phyloP scores from a whole-genome alignment of 1,140 invertebrate species.

The Saccostrea glomerata region DNA sequence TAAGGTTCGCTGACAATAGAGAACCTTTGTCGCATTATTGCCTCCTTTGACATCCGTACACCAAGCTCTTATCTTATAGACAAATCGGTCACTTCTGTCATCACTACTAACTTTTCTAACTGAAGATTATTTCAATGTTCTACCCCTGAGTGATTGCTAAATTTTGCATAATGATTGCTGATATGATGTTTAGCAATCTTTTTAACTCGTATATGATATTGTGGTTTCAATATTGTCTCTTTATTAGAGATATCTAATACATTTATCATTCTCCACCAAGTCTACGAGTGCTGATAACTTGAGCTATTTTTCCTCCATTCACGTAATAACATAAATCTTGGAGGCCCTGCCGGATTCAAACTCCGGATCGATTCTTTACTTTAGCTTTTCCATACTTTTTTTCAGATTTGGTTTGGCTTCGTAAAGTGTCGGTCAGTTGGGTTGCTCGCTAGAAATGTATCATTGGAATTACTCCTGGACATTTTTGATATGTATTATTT shows the following conservation, averaged over 20 bases:
- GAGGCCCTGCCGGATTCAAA: background rate
- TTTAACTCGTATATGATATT: slow-evolving; percentile 9
- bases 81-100: slow-evolving; percentile 26
- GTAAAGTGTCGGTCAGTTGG: background rate
- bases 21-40: background rate
- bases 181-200: background rate
- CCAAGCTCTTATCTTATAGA: background rate
- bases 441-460: slow-evolving; percentile 3
- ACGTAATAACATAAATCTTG: slow-evolving; percentile 17
- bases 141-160: slow-evolving; percentile 20
- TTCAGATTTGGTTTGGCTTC: slow-evolving; percentile 31
- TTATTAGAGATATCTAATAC: background rate
- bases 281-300: slow-evolving; percentile 9
- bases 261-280: slow-evolving; percentile 9
- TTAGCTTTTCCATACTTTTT: slow-evolving; percentile 25
- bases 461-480: slow-evolving; percentile 15
- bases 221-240: slow-evolving; percentile 22
- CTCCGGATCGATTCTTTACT: slow-evolving; percentile 23
- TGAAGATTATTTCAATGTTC: slow-evolving; percentile 21
- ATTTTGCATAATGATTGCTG: slow-evolving; percentile 6
- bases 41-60: slow-evolving; percentile 1
- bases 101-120: background rate
- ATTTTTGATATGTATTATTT: slow-evolving; percentile 17
- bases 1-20: background rate
- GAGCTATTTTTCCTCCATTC: slow-evolving; percentile 19